Conservation (phyloP, 1,140 invertebrate genomes). For the Phthorimaea operculella region DNA sequence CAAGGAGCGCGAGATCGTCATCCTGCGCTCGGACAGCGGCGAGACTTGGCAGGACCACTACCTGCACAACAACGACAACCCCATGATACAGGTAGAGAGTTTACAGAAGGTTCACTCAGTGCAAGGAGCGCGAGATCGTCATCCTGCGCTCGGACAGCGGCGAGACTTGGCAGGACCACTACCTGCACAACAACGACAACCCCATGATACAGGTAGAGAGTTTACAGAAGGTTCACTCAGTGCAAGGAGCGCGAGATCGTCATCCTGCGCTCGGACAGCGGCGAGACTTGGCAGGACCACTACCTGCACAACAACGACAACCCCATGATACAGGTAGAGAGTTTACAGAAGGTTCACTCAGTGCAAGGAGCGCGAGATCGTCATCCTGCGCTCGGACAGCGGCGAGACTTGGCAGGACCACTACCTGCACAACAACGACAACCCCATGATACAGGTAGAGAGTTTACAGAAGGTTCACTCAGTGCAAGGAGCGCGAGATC, state of each 20-base stretch:
- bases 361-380: conserved; percentile 93
- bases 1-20: conserved; percentile 93
- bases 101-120: no score
- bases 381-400: conserved; percentile 93
- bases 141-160: conserved; percentile 95
- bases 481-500: conserved; percentile 92
- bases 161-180: conserved; percentile 96
- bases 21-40: conserved; percentile 94
- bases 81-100: conserved; percentile 51
- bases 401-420: conserved; percentile 98
- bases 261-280: conserved; percentile 93
- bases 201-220: conserved; percentile 53
- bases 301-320: conserved; percentile 91
- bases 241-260: conserved; percentile 95
- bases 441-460: conserved; percentile 57
- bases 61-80: conserved; percentile 87
- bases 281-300: conserved; percentile 97
- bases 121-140: conserved; percentile 93
- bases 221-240: no score
- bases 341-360: no score
- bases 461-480: no score
- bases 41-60: conserved; percentile 97
- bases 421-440: conserved; percentile 90
- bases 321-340: conserved; percentile 54
- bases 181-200: conserved; percentile 88